phyloP scores from a whole-genome alignment of 2,888 invertebrate genomes.

The Ophraella communa region DNA sequence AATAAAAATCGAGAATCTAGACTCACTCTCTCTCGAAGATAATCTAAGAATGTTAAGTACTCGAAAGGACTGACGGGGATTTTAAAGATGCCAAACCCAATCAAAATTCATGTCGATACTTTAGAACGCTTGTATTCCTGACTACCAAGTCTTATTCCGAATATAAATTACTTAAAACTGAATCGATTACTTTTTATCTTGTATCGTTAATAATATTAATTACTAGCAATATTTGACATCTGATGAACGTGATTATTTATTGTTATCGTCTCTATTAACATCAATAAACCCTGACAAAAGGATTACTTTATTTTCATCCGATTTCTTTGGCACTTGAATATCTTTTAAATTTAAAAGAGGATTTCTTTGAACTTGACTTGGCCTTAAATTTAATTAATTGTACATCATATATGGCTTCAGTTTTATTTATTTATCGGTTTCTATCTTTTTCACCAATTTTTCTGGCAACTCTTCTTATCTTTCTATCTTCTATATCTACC shows the following conservation, averaged over 20 bases:
- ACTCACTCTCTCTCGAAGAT: constrained; percentile 20
- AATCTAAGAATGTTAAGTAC: constrained; percentile 26
- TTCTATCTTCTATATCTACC: too few species aligned
- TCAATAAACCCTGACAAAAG: neutral
- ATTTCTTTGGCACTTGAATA: too few species aligned
- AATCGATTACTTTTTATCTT: constrained; percentile 25
- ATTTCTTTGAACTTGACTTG: too few species aligned
- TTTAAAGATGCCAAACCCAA: constrained; percentile 21
- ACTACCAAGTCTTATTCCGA: constrained; percentile 16
- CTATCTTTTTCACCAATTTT: too few species aligned
- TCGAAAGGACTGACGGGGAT: constrained; percentile 14
- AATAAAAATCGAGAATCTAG: constrained; percentile 8
- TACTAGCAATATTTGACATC: constrained; percentile 21
- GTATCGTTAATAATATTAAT: constrained; percentile 26
- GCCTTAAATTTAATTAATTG: too few species aligned
- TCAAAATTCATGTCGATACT: constrained; percentile 27
- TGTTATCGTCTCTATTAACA: constrained; percentile 1
- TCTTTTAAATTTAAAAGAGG: too few species aligned
- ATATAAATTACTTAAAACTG: constrained; percentile 26
- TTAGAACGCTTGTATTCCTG: constrained; percentile 19
- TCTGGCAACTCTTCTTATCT: too few species aligned
- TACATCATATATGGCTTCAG: too few species aligned
- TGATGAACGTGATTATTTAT: constrained; percentile 9
- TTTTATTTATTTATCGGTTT: too few species aligned
- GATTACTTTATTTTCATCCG: neutral